Conservation (phyloP, 2,888 invertebrate genomes). For the Diaphora mendica region DNA sequence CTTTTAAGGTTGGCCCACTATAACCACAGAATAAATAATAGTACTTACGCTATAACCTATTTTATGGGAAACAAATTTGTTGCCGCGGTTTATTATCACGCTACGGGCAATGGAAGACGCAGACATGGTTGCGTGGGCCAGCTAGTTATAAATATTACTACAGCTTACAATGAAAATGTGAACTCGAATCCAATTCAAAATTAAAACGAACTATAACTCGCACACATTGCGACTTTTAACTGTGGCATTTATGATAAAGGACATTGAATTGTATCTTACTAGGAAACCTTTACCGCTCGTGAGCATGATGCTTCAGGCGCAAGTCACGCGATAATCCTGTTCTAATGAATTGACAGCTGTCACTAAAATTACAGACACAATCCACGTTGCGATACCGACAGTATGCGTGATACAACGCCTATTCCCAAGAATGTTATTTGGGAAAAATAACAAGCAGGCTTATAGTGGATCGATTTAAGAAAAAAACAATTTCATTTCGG, state of each 20-base stretch:
- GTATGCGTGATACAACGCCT: neutral
- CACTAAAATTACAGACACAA: slow-evolving; percentile 50
- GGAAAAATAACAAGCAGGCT: slow-evolving; percentile 11
- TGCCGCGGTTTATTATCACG: no score
- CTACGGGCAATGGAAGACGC: no score
- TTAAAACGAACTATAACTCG: slow-evolving; percentile 1
- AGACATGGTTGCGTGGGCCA: no score
- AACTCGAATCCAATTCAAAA: neutral
- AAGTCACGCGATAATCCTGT: slow-evolving; percentile 52
- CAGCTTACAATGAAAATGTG: neutral
- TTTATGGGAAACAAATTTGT: no score
- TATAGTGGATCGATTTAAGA: neutral
- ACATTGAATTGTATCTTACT: slow-evolving; percentile 28
- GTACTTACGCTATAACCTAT: no score
- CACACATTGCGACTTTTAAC: slow-evolving; percentile 1
- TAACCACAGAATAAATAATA: no score
- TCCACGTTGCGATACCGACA: slow-evolving; percentile 38
- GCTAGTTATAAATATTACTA: neutral
- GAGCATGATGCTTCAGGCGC: slow-evolving; percentile 40
- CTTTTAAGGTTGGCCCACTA: no score
- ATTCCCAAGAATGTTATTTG: slow-evolving; percentile 7
- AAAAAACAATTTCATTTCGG: neutral
- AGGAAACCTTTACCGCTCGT: slow-evolving; percentile 34
- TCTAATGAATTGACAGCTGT: slow-evolving; percentile 56
- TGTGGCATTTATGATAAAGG: slow-evolving; percentile 42